These are phyloP conservation scores for Cynodonichthys magdalenae DNA, from an alignment of 2,797 vertebrate genomes.

Conservation along the genomic window DNA sequence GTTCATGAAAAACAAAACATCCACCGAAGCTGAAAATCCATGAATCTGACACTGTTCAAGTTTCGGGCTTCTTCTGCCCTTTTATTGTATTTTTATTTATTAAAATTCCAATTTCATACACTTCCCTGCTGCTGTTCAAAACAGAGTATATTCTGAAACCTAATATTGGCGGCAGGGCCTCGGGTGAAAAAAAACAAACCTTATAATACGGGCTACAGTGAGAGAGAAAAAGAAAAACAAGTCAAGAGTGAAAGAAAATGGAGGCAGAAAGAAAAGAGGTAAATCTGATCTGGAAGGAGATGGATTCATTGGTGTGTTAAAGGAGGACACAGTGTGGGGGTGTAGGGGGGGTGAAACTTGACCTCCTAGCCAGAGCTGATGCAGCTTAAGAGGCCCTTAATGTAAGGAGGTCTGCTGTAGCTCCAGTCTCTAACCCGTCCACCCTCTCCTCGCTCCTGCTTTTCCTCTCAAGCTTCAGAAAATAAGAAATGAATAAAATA, in stretches of 20 bases:
- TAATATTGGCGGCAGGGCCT: constrained; percentile 61
- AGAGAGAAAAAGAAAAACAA: constrained; percentile 19
- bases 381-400: constrained; percentile 65
- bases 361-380: constrained; percentile 58
- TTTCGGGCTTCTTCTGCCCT: constrained; percentile 33
- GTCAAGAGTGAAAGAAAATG: constrained; percentile 38
- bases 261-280: constrained; percentile 28
- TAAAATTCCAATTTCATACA: constrained; percentile 62
- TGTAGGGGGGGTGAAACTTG: constrained; percentile 55
- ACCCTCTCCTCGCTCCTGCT: constrained; percentile 32
- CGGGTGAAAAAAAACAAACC: constrained; percentile 46
- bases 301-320: constrained; percentile 51
- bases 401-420: constrained; percentile 64
- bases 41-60: constrained; percentile 24
- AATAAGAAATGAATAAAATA: constrained; percentile 7
- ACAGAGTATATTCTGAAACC: constrained; percentile 64
- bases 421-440: constrained; percentile 47
- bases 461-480: constrained; percentile 9
- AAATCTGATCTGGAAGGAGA: constrained; percentile 60
- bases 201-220: constrained; percentile 28
- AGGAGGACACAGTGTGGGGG: constrained; percentile 33
- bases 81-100: constrained; percentile 46
- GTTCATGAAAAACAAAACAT: constrained; percentile 27
- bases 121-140: constrained; percentile 43
- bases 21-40: constrained; percentile 26